These are phyloP conservation scores for Tenodera sinensis DNA, from an alignment of 2,888 invertebrate genomes.

Conservation along the genomic window DNA sequence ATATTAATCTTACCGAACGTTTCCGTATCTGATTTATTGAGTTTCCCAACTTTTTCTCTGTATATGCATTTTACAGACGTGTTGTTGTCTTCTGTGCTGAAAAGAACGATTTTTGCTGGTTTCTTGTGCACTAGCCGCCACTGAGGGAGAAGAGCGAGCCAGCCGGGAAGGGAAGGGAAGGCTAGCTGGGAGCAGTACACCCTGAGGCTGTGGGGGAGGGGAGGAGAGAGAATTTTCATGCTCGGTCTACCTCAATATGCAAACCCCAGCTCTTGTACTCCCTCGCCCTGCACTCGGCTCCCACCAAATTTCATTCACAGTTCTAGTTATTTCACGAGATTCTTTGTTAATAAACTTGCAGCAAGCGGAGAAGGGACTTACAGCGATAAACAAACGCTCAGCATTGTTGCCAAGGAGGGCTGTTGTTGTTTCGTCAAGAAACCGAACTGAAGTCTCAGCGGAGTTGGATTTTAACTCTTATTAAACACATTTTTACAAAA, in stretches of 20 bases:
- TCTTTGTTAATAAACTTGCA: constrained; percentile 16
- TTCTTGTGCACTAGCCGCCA: background rate
- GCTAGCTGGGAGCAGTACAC: background rate
- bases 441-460: background rate
- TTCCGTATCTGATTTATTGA: no score
- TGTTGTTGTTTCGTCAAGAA: background rate
- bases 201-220: background rate
- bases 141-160: background rate
- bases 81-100: no score
- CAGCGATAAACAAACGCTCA: background rate
- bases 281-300: background rate
- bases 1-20: no score
- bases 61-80: no score
- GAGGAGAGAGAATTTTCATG: constrained; percentile 9
- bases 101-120: no score
- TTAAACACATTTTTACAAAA: no score
- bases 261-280: background rate
- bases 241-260: constrained; percentile 18
- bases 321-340: constrained; percentile 10
- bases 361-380: background rate
- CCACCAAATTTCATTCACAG: background rate
- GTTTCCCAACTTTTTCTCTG: no score
- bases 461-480: no score
- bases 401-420: background rate
- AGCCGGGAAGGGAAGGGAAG: background rate